These are phyloP conservation scores for Caenorhabditis sinica DNA, from an alignment of 2,888 invertebrate species.

Conservation along the genomic window DNA sequence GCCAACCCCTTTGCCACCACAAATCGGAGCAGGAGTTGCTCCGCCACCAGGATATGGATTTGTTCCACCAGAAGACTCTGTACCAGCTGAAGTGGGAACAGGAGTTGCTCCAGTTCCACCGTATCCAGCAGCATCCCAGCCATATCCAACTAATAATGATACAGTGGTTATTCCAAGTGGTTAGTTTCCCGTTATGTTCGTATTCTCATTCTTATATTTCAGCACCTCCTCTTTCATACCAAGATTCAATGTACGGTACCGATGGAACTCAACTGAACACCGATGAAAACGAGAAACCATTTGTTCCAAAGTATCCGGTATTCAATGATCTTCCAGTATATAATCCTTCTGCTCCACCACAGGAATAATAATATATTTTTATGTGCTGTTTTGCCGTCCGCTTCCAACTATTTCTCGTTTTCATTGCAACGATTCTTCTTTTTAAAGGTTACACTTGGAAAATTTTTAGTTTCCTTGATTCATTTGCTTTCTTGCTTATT, in stretches of 20 bases:
- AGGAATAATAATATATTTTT: conserved; percentile 14
- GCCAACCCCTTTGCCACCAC: conserved; percentile 33
- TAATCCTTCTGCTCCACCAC: conserved; percentile 55
- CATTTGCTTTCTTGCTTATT: too few relatives aligned
- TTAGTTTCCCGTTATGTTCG: neutral
- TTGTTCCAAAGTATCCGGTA: conserved; percentile 60
- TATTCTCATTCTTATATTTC: neutral
- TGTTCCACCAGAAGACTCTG: conserved; percentile 5
- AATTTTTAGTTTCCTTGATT: too few relatives aligned
- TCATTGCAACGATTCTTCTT: neutral
- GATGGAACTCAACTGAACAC: conserved; percentile 49
- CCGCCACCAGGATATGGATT: conserved; percentile 48
- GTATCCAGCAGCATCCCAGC: neutral
- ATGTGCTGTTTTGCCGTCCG: neutral
- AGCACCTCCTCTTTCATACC: conserved; percentile 50
- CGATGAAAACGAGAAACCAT: conserved; percentile 53
- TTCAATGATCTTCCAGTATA: conserved; percentile 53
- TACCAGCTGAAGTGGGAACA: neutral
- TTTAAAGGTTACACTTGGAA: neutral
- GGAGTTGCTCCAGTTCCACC: conserved; percentile 11
- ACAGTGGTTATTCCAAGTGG: conserved; percentile 40
- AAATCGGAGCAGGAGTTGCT: conserved; percentile 24
- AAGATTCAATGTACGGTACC: conserved; percentile 49
- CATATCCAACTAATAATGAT: conserved; percentile 7
- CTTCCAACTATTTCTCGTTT: too few relatives aligned